Evolutionary conservation across 2,888 invertebrate genomes (phyloP), one percentile per base, ranked within the genome.

Genomic region (Drosophila gaucha): DNA sequence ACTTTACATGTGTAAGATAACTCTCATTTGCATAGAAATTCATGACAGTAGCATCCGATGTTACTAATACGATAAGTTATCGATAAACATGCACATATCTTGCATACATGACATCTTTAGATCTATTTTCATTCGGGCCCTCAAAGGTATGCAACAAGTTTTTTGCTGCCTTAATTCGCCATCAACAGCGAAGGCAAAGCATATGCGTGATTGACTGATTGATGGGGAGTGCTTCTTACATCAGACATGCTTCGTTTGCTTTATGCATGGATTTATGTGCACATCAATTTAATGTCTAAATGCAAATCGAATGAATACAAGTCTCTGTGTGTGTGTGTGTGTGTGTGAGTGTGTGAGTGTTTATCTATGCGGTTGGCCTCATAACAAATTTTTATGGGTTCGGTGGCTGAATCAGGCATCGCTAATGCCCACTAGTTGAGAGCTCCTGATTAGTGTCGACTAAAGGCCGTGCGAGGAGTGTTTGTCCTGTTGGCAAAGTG

Each of bases 401-500:
- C 46, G 12, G 18, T 12, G 24, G 36, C 38, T 20, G 3, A 16
- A 24, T 47, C 47, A 31, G 35, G 30, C 24, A 51, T 46, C 39
- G 16, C 33, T 22, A 59, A 59, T 56, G 64, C 22, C 38, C 31
- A 46, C 54, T 64, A 55, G 63, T 67, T 49, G 54, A 57, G 56
- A 43, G 50, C 54, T 49, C 54, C 73, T 74, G 70, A 73, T 73
- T 74, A 73, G 75, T 60, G 64, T 46, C 46, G 52, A 24, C 26
- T 56, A 38, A 43, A 39, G 47, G 36, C 28, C 44, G 28, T 28
- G 57, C 26, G 20, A 52, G 30, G 30, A 56, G 39, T 70, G 75
- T 57, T 65, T 75, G 60, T 75, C 65, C 50, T 54, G 64, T 31
- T 46, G 33, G 56, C 54, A 33, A 65, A 74, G 75, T 74, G 71